Percentiles rank a stretch among this genome's conserved stretches.
Conservation (phyloP, 1,140 invertebrate species). For the Adelges cooleyi region DNA sequence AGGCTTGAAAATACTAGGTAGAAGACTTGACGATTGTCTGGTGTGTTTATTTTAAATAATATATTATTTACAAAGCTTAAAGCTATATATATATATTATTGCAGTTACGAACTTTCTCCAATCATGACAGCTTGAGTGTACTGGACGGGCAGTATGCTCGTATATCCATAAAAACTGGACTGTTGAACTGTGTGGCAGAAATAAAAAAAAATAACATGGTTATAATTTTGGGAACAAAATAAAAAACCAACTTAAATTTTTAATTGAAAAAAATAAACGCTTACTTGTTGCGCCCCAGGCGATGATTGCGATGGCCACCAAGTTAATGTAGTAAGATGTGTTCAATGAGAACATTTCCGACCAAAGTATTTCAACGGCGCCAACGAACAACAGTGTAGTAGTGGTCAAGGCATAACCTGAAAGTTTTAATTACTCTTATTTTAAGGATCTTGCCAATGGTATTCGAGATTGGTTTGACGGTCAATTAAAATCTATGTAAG, state of each 20-base stretch:
- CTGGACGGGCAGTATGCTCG: slow-evolving; percentile 73
- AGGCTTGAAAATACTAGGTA: too few relatives aligned
- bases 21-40: too few relatives aligned
- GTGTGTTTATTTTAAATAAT: too few relatives aligned
- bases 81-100: too few relatives aligned
- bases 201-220: slow-evolving; percentile 1
- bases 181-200: slow-evolving; percentile 58
- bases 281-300: slow-evolving; percentile 77
- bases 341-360: slow-evolving; percentile 61
- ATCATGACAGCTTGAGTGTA: slow-evolving; percentile 90
- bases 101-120: slow-evolving; percentile 60
- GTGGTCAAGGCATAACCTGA: slow-evolving; percentile 72
- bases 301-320: slow-evolving; percentile 69
- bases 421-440: slow-evolving; percentile 34
- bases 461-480: too few relatives aligned
- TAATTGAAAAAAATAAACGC: background rate
- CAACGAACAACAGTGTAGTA: slow-evolving; percentile 65
- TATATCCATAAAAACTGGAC: slow-evolving; percentile 87
- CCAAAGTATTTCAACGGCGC: slow-evolving; percentile 65
- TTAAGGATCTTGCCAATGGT: background rate
- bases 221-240: background rate
- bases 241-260: background rate
- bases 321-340: slow-evolving; percentile 66
- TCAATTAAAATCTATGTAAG: background rate
- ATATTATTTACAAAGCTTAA: too few relatives aligned